Percentiles rank a stretch among this genome's conserved stretches.
phyloP scores from a whole-genome alignment of 1,140 invertebrate genomes.

The Aleiodes sp. region DNA sequence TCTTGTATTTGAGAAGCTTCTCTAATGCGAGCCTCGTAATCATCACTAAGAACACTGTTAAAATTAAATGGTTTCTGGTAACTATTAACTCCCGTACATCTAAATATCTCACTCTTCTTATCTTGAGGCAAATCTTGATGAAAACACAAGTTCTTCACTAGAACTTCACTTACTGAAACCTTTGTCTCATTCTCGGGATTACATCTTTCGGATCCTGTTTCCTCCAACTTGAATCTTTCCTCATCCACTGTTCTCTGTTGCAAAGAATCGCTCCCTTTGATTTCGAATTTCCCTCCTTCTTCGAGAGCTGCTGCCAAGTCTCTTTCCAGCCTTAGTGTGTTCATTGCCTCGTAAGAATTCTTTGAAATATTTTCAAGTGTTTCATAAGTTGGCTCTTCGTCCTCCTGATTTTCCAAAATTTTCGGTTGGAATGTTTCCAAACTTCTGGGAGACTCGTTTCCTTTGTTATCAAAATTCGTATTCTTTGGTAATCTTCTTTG shows the following conservation, averaged over 20 bases:
- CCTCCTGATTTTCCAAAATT: background rate
- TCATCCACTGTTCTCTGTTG: background rate
- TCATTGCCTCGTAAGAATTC: slow-evolving; percentile 34
- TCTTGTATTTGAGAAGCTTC: slow-evolving; percentile 28
- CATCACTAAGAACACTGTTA: slow-evolving; percentile 50
- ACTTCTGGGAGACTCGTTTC: slow-evolving; percentile 2
- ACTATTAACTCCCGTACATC: slow-evolving; percentile 24
- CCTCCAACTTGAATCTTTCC: background rate
- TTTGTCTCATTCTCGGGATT: slow-evolving; percentile 24
- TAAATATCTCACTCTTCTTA: slow-evolving; percentile 13
- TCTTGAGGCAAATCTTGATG: slow-evolving; percentile 47
- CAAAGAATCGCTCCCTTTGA: background rate
- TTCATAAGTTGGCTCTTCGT: slow-evolving; percentile 26
- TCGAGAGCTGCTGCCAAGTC: slow-evolving; percentile 17
- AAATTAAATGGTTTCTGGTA: slow-evolving; percentile 42
- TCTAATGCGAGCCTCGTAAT: slow-evolving; percentile 44
- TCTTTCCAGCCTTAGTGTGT: slow-evolving; percentile 33
- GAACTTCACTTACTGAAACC: slow-evolving; percentile 49
- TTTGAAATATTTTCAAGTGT: slow-evolving; percentile 25
- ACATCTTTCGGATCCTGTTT: slow-evolving; percentile 11
- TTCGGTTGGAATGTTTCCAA: background rate
- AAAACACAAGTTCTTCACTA: slow-evolving; percentile 54
- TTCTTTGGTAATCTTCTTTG: slow-evolving; percentile 40
- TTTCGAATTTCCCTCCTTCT: background rate
- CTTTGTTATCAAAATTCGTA: slow-evolving; percentile 6